phyloP scores from a whole-genome alignment of 1,140 invertebrate species.

The Probaryconus sp. region DNA sequence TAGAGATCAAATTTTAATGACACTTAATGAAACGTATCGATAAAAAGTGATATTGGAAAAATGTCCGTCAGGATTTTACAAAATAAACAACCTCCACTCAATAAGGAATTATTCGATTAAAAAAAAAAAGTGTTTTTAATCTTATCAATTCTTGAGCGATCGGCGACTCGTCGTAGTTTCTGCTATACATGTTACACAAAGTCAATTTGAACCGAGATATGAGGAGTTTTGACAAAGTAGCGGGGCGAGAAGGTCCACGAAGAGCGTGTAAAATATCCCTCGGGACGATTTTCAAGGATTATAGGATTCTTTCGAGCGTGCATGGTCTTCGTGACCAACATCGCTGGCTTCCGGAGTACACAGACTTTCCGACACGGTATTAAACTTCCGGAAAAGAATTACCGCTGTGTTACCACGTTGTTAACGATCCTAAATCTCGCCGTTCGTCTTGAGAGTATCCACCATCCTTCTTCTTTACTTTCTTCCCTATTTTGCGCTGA shows the following conservation, averaged over 20 bases:
- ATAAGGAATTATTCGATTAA: not conserved
- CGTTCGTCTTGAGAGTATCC: slow-evolving; percentile 58
- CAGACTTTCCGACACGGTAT: slow-evolving; percentile 69
- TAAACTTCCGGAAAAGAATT: slow-evolving; percentile 70
- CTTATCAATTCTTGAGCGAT: slow-evolving; percentile 23
- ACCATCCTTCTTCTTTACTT: slow-evolving; percentile 58
- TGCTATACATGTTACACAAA: slow-evolving; percentile 20
- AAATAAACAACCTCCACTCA: slow-evolving; percentile 3
- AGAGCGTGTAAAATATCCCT: slow-evolving; percentile 69
- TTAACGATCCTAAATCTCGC: slow-evolving; percentile 65
- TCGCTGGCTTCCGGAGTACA: slow-evolving; percentile 57
- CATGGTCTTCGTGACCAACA: slow-evolving; percentile 64
- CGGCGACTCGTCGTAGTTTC: not conserved
- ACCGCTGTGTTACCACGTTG: slow-evolving; percentile 63
- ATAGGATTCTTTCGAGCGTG: slow-evolving; percentile 66
- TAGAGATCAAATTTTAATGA: too few species aligned
- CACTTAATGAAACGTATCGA: too few species aligned
- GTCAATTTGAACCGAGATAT: slow-evolving; percentile 43
- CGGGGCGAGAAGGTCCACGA: slow-evolving; percentile 47
- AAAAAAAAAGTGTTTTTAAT: slow-evolving; percentile 2
- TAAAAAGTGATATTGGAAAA: too few species aligned
- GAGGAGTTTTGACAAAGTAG: slow-evolving; percentile 58
- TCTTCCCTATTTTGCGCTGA: slow-evolving; percentile 54
- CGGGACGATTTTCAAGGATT: slow-evolving; percentile 70
- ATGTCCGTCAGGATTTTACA: too few species aligned